Evolutionary conservation across 2,888 invertebrate species (phyloP).

Genomic region (Lepidocyrtinus sp.): DNA sequence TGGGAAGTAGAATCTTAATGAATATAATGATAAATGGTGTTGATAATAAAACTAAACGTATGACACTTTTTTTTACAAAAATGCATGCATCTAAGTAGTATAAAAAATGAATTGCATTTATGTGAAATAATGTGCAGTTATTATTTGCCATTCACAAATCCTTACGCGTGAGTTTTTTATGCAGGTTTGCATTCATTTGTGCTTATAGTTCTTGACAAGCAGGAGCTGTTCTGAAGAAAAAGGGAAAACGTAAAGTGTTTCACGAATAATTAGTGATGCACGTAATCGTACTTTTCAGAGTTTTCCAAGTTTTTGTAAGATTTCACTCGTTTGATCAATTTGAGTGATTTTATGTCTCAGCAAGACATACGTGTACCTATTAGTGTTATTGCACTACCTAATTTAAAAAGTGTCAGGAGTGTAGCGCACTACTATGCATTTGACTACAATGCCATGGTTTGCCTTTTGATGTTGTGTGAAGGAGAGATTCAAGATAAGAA

Average conservation of each 20-base stretch:
- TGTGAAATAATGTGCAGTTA: neutral
- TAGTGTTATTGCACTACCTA: neutral
- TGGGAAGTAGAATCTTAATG: slow-evolving; percentile 32
- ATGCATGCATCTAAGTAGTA: neutral
- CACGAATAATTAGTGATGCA: slow-evolving; percentile 14
- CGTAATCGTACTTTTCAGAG: slow-evolving; percentile 13
- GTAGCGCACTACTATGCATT: neutral
- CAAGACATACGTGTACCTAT: neutral
- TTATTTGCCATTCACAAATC: neutral
- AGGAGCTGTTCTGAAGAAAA: neutral
- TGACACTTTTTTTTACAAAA: slow-evolving; percentile 24
- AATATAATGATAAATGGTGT: slow-evolving; percentile 19
- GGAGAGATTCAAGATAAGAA: neutral
- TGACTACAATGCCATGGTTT: neutral
- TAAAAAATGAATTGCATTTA: neutral
- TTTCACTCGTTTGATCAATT: slow-evolving; percentile 3
- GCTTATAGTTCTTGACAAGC: neutral
- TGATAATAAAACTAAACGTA: slow-evolving; percentile 5
- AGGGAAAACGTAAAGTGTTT: slow-evolving; percentile 25
- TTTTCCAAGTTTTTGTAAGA: slow-evolving; percentile 1
- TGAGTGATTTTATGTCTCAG: slow-evolving; percentile 5
- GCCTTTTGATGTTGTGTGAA: neutral
- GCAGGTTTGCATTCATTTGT: neutral
- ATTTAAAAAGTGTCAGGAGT: neutral
- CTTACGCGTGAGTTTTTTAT: no score